Percentiles rank a stretch among this genome's conserved stretches.
Conservation (phyloP, 2,888 invertebrate species). For the Bellardia bayeri region DNA sequence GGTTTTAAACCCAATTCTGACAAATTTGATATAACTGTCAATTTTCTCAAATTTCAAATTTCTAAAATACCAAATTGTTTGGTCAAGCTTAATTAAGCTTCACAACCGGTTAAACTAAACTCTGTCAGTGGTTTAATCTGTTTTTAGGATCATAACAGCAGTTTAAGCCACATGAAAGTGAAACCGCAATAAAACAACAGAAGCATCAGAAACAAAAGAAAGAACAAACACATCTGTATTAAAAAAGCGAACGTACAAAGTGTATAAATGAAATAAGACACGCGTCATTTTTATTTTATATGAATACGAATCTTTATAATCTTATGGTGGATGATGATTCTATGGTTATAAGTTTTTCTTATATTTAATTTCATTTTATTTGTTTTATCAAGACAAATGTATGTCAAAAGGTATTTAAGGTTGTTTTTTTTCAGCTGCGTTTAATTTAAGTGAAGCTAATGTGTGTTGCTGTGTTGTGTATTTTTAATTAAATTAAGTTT, state of each 20-base stretch:
- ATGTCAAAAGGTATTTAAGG: conserved; percentile 55
- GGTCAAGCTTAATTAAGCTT: not conserved
- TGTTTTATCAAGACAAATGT: conserved; percentile 51
- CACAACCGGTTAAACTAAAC: conserved; percentile 33
- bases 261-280: conserved; percentile 47
- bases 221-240: not conserved
- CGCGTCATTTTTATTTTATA: conserved; percentile 50
- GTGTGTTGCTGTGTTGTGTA: conserved; percentile 29
- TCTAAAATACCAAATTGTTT: too few relatives aligned
- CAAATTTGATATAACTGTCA: too few relatives aligned
- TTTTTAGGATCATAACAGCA: conserved; percentile 63
- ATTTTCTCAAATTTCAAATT: too few relatives aligned
- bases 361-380: conserved; percentile 12
- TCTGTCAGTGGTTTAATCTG: conserved; percentile 40
- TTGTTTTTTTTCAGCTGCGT: not conserved
- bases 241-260: conserved; percentile 25
- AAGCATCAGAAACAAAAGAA: not conserved
- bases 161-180: conserved; percentile 69
- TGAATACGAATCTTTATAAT: conserved; percentile 26
- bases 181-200: conserved; percentile 59
- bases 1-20: too few relatives aligned
- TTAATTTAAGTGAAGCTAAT: conserved; percentile 27
- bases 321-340: conserved; percentile 24
- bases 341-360: not conserved
- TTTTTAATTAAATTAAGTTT: conserved; percentile 38